Evolutionary conservation across 2,113 vertebrate genomes (phyloP), one percentile per base, ranked within the genome.

Genomic region (Nycticorax nycticorax): DNA sequence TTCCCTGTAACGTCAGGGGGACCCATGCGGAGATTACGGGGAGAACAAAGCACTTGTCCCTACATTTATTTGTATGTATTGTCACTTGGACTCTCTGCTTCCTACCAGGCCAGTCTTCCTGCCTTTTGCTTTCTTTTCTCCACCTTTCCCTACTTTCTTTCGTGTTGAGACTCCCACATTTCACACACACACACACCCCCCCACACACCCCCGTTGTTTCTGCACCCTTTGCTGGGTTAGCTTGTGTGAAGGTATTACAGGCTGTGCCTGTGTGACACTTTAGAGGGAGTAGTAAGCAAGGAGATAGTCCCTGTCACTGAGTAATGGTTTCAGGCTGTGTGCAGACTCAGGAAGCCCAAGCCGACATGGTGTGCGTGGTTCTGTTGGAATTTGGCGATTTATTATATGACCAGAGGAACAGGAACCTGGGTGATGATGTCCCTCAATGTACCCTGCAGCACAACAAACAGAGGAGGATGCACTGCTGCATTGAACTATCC

Each of bases 331-430:
- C 80, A 77, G 60, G 27, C 71, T 83, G 48, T 47, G 27, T 60
- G 50, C 55, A 81, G 76, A 20, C 63, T 66, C 55, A 50, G 72
- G 73, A 72, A 92, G 41, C 28, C 73, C 33, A 66, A 35, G 33
- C 5, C 67, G 68, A 55, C 0, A 0, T 43, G 50, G 14, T 12
- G 5, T 35, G 18, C 1, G 1, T 26, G 15, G 35, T 81, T 89
- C 63, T 76, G 28, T 17, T 84, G 28, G 4, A 6, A 11, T 77
- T 59, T 9, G n/a, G 22, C 37, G 60, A 6, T 73, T 92, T 48
- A 6, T 74, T 72, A 8, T 10, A 22, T 1, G 1, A 14, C 37
- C 24, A 48, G 45, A 64, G 24, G 52, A 80, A 23, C 12, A 28
- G 35, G 59, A 55, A 55, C 9, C 6, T 67, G 20, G 3, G 21